Conservation (phyloP, 2,888 invertebrate genomes). For the Eulithis testata region DNA sequence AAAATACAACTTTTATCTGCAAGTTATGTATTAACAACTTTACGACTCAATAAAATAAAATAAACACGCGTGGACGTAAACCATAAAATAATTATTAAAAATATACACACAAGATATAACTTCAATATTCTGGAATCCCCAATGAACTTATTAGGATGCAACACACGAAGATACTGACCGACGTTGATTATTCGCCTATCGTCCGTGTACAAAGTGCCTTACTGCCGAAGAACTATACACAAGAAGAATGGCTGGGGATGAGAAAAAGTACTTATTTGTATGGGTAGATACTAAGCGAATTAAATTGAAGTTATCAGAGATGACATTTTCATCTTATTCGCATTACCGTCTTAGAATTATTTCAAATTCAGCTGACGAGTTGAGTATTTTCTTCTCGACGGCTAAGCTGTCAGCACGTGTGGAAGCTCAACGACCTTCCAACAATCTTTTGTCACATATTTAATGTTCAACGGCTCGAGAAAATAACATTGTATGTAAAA, state of each 20-base stretch:
- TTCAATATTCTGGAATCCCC: slow-evolving; percentile 12
- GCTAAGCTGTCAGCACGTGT: slow-evolving; percentile 3
- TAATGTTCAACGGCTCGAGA: not conserved
- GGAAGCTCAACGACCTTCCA: not conserved
- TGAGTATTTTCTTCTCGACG: not conserved
- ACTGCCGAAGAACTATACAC: too few species aligned
- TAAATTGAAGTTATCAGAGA: too few species aligned
- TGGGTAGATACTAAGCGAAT: too few species aligned
- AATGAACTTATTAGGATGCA: slow-evolving; percentile 18
- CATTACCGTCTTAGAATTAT: too few species aligned
- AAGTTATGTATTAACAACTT: slow-evolving; percentile 5
- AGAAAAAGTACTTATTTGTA: too few species aligned
- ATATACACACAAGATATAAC: slow-evolving; percentile 10
- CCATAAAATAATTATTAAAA: slow-evolving; percentile 7
- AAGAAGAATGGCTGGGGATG: too few species aligned
- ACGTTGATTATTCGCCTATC: slow-evolving; percentile 12
- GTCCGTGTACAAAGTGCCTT: slow-evolving; percentile 1
- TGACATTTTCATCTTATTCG: too few species aligned
- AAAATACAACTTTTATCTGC: slow-evolving; percentile 3
- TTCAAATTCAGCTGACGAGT: too few species aligned
- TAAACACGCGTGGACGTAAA: slow-evolving; percentile 1
- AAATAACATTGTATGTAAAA: not conserved
- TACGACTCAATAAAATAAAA: slow-evolving; percentile 17
- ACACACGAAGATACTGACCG: not conserved
- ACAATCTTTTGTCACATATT: not conserved